Conservation (phyloP, 2,113 vertebrate species). For the Ophthalmolycus amberensis region DNA sequence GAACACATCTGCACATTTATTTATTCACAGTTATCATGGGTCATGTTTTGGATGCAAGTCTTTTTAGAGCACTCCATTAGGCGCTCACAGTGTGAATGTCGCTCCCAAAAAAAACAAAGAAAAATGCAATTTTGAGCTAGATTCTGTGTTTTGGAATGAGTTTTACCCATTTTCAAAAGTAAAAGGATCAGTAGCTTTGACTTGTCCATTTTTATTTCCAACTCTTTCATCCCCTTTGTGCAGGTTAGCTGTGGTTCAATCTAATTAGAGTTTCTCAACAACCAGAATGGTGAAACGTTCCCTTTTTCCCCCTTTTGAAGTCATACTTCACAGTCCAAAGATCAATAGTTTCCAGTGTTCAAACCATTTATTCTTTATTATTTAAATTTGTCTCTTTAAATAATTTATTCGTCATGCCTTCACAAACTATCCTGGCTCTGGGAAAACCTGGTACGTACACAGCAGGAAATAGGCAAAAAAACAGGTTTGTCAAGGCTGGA, state of each 20-base stretch:
- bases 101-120: constrained; percentile 9
- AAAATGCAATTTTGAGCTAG: not conserved
- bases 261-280: constrained; percentile 39
- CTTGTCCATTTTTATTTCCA: constrained; percentile 29
- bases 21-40: constrained; percentile 27
- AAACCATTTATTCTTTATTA: not conserved
- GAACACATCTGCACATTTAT: constrained; percentile 46
- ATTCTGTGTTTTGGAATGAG: not conserved
- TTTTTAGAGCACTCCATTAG: constrained; percentile 41
- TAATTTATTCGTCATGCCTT: constrained; percentile 21
- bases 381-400: constrained; percentile 1
- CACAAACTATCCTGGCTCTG: constrained; percentile 1
- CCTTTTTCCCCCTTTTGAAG: constrained; percentile 45
- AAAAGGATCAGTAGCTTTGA: not conserved
- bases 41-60: constrained; percentile 42
- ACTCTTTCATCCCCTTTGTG: constrained; percentile 14
- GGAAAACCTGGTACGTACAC: constrained; percentile 18
- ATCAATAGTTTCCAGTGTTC: constrained; percentile 22
- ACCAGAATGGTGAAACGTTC: constrained; percentile 16
- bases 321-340: constrained; percentile 19
- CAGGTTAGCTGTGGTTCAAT: constrained; percentile 30
- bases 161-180: not conserved
- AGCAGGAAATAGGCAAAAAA: constrained; percentile 39
- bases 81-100: not conserved
- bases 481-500: constrained; percentile 35